These are phyloP conservation scores for Salvelinus fontinalis DNA, from an alignment of 2,113 vertebrate genomes.

Conservation along the genomic window DNA sequence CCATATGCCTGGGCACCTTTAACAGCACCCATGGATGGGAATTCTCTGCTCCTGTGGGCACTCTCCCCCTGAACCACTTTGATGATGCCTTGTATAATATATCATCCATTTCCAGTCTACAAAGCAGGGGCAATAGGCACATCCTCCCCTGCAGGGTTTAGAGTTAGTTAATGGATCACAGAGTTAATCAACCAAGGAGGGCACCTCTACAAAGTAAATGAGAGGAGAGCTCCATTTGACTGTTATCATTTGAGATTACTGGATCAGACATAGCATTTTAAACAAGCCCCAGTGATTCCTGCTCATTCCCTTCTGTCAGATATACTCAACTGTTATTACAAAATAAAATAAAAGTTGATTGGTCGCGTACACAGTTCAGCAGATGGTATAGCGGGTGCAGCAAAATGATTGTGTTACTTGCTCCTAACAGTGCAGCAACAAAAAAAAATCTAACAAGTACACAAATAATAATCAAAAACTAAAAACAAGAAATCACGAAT, in stretches of 20 bases:
- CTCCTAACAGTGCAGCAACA: too few relatives aligned
- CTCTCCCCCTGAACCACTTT: neutral
- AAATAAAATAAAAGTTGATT: too few relatives aligned
- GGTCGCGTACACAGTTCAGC: too few relatives aligned
- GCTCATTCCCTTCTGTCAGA: neutral
- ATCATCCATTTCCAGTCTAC: neutral
- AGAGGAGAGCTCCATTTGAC: slow-evolving; percentile 6
- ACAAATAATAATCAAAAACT: too few relatives aligned
- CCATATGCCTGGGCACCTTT: neutral
- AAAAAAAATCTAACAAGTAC: too few relatives aligned
- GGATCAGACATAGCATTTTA: neutral
- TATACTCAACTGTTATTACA: too few relatives aligned
- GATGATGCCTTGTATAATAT: neutral
- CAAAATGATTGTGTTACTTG: too few relatives aligned
- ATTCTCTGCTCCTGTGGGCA: neutral
- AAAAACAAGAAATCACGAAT: too few relatives aligned
- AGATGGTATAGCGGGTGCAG: too few relatives aligned
- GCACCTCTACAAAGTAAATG: slow-evolving; percentile 9
- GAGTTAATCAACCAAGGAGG: slow-evolving; percentile 13
- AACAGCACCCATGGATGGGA: neutral
- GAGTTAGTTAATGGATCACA: slow-evolving; percentile 26
- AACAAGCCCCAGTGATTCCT: neutral
- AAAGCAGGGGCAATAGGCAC: neutral
- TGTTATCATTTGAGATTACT: neutral
- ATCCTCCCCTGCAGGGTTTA: neutral